These are phyloP conservation scores for Zaprionus kolodkinae DNA, from an alignment of 1,140 invertebrate species.

Conservation along the genomic window DNA sequence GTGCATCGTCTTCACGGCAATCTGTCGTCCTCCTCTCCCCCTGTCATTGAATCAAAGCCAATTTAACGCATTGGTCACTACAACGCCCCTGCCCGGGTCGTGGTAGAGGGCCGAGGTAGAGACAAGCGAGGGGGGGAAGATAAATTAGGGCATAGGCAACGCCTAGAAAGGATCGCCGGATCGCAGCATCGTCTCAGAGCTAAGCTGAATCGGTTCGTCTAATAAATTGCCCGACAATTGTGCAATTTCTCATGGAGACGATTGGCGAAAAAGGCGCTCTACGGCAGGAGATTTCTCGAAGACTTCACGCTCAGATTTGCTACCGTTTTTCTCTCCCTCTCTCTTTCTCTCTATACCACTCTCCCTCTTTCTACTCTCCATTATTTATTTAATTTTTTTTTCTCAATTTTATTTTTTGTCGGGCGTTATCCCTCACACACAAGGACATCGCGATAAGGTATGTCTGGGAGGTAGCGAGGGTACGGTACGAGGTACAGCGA, in stretches of 20 bases:
- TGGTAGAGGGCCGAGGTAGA: not conserved
- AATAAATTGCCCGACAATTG: slow-evolving; percentile 79
- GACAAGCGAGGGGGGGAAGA: slow-evolving; percentile 35
- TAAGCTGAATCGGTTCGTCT: slow-evolving; percentile 18
- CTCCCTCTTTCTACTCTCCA: not conserved
- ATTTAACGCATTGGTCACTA: slow-evolving; percentile 76
- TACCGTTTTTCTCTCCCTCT: slow-evolving; percentile 48
- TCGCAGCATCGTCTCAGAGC: not conserved
- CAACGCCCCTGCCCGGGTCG: slow-evolving; percentile 30
- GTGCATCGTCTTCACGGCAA: slow-evolving; percentile 44
- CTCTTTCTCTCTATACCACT: not conserved
- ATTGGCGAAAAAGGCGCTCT: slow-evolving; percentile 42
- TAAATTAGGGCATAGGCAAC: slow-evolving; percentile 59
- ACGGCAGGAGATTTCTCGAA: not conserved
- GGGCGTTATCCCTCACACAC: slow-evolving; percentile 21
- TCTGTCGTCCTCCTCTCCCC: slow-evolving; percentile 44
- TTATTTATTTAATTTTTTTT: slow-evolving; percentile 32
- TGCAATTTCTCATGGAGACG: slow-evolving; percentile 69
- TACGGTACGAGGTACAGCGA: slow-evolving; percentile 24
- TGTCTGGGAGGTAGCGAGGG: slow-evolving; percentile 37
- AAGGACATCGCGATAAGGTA: slow-evolving; percentile 69
- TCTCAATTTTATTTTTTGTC: slow-evolving; percentile 13
- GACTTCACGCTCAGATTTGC: slow-evolving; percentile 73
- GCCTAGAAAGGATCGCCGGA: slow-evolving; percentile 1
- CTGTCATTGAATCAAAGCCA: slow-evolving; percentile 61